Evolutionary conservation across 2,113 vertebrate genomes (phyloP).

Genomic region (Saguinus midas): DNA sequence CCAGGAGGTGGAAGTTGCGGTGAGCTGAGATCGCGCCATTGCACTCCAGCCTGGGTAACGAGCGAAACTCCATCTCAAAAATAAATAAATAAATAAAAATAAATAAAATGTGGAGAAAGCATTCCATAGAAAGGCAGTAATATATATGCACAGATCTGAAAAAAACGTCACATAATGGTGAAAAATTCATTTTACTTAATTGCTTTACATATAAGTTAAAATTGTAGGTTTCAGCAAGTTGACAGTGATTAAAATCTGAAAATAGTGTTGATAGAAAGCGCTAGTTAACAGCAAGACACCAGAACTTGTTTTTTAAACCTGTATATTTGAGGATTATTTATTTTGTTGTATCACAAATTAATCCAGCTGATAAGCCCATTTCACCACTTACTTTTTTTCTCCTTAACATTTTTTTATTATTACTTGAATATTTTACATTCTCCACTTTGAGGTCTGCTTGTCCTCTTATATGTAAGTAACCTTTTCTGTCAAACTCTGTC

Average conservation of each 20-base stretch:
- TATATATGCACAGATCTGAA: not conserved
- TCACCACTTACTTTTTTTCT: not conserved
- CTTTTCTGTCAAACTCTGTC: not conserved
- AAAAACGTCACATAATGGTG: not conserved
- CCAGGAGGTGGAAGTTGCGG: too few relatives aligned
- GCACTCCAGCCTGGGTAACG: too few relatives aligned
- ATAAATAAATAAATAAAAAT: too few relatives aligned
- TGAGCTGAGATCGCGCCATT: too few relatives aligned
- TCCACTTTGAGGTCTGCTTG: not conserved
- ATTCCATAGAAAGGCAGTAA: not conserved
- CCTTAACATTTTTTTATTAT: not conserved
- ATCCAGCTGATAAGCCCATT: not conserved
- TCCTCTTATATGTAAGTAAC: not conserved
- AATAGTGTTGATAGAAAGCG: not conserved
- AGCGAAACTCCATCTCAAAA: too few relatives aligned
- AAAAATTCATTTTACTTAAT: not conserved
- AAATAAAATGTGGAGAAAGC: not conserved
- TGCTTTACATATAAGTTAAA: not conserved
- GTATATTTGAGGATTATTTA: not conserved
- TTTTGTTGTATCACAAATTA: not conserved
- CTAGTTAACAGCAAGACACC: not conserved
- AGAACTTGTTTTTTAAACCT: not conserved
- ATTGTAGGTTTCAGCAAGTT: not conserved
- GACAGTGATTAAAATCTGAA: constrained; percentile 12
- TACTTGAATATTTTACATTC: not conserved